Evolutionary conservation across 2,888 invertebrate genomes (phyloP).

Genomic region (Diarsia brunnea): DNA sequence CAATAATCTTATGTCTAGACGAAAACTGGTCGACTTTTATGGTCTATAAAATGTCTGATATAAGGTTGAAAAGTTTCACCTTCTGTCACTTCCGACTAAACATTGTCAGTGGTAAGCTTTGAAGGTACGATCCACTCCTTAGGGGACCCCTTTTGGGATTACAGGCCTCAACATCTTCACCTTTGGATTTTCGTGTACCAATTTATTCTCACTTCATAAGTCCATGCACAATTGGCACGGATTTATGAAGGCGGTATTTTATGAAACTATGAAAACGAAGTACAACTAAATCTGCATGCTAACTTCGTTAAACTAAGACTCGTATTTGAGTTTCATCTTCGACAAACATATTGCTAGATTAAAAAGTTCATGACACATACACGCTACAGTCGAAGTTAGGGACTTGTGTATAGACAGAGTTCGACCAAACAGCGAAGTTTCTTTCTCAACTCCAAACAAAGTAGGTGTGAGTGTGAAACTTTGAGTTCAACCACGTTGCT

Average conservation of each 20-base stretch:
- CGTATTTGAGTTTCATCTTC: conserved; percentile 43
- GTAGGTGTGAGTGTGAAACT: conserved; percentile 48
- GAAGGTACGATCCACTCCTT: conserved; percentile 30
- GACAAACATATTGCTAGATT: conserved; percentile 48
- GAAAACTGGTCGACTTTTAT: background rate
- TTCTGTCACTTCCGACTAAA: conserved; percentile 30
- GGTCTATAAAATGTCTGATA: conserved; percentile 5
- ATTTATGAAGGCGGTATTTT: background rate
- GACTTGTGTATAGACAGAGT: conserved; percentile 19
- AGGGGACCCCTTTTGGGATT: conserved; percentile 33
- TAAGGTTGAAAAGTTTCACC: conserved; percentile 14
- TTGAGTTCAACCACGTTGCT: conserved; percentile 37
- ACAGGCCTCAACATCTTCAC: conserved; percentile 19
- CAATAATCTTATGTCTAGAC: conserved; percentile 6
- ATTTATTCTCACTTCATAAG: conserved; percentile 5
- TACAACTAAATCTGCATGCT: conserved; percentile 38
- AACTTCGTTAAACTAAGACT: conserved; percentile 37
- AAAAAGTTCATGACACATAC: conserved; percentile 45
- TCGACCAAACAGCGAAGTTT: conserved; percentile 40
- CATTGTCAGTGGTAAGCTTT: conserved; percentile 34
- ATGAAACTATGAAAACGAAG: conserved; percentile 13
- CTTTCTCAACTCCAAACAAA: conserved; percentile 54
- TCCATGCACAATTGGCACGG: background rate
- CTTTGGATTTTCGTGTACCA: conserved; percentile 9
- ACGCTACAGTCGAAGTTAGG: conserved; percentile 28